Evolutionary conservation across 2,797 vertebrate genomes (phyloP).

Genomic region (Anguilla marmorata): DNA sequence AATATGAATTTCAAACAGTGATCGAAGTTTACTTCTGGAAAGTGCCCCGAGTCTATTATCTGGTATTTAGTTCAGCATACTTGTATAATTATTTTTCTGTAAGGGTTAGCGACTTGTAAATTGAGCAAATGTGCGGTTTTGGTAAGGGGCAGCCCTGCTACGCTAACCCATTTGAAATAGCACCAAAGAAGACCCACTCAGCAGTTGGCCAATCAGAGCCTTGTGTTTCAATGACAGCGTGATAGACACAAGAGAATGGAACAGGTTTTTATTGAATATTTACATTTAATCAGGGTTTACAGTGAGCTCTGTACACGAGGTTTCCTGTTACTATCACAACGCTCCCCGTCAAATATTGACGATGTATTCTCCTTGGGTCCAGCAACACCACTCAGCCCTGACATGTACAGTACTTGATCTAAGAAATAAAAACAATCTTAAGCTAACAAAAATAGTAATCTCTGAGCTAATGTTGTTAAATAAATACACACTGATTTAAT

Average conservation of each 20-base stretch:
- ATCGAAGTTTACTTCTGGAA: too few relatives aligned
- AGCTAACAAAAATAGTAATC: slow-evolving; percentile 28
- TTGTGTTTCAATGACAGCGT: not conserved
- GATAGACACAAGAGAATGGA: slow-evolving; percentile 25
- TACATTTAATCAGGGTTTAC: slow-evolving; percentile 56
- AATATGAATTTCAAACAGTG: too few relatives aligned
- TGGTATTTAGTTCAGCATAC: too few relatives aligned
- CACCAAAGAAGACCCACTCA: too few relatives aligned
- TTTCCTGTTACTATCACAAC: slow-evolving; percentile 44
- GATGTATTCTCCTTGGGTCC: slow-evolving; percentile 44
- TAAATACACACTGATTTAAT: slow-evolving; percentile 57
- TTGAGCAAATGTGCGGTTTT: too few relatives aligned
- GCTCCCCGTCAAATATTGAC: slow-evolving; percentile 75
- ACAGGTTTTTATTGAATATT: slow-evolving; percentile 63
- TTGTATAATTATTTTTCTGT: too few relatives aligned
- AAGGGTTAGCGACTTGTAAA: too few relatives aligned
- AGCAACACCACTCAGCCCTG: not conserved
- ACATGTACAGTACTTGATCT: slow-evolving; percentile 53
- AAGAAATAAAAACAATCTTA: slow-evolving; percentile 39
- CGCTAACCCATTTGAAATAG: too few relatives aligned
- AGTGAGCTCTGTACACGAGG: slow-evolving; percentile 51
- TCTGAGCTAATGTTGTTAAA: slow-evolving; percentile 51
- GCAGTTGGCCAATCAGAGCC: not conserved
- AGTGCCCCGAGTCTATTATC: too few relatives aligned
- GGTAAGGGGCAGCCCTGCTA: too few relatives aligned